Conservation (phyloP, 2,797 vertebrate species). For the Cottoperca gobio region DNA sequence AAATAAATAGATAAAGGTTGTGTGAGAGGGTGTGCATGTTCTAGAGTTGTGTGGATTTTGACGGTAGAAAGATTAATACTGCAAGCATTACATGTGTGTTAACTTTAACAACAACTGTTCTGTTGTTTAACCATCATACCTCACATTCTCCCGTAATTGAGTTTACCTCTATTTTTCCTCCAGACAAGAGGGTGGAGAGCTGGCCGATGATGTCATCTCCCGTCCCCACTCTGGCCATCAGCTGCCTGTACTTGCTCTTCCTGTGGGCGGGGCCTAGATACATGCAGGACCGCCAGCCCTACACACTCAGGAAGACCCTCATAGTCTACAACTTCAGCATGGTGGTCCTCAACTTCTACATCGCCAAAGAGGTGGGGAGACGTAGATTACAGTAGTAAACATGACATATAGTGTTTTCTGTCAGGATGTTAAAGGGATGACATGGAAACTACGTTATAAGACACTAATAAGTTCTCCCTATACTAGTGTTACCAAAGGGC, state of each 20-base stretch:
- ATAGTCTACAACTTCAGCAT: constrained; percentile 99
- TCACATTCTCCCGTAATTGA: not conserved
- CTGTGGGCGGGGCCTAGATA: constrained; percentile 97
- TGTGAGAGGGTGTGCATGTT: not conserved
- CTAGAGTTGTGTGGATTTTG: not conserved
- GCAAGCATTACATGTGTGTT: not conserved
- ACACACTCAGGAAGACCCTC: constrained; percentile 92
- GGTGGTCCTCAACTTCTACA: constrained; percentile 99
- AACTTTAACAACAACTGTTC: not conserved
- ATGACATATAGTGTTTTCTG: not conserved
- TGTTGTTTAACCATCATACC: not conserved
- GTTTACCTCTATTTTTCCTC: not conserved
- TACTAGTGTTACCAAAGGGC: not conserved
- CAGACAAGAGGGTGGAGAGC: constrained; percentile 96
- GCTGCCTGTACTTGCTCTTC: constrained; percentile 95
- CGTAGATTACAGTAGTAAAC: not conserved
- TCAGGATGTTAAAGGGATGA: not conserved
- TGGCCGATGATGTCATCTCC: constrained; percentile 98
- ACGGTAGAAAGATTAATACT: not conserved
- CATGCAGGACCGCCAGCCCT: constrained; percentile 96
- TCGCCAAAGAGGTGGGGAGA: constrained; percentile 94
- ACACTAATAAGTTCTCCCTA: not conserved
- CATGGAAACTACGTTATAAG: not conserved
- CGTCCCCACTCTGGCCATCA: constrained; percentile 92
- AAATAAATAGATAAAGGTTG: not conserved